Conservation (phyloP, 2,797 vertebrate species). For the Mus minutoides region DNA sequence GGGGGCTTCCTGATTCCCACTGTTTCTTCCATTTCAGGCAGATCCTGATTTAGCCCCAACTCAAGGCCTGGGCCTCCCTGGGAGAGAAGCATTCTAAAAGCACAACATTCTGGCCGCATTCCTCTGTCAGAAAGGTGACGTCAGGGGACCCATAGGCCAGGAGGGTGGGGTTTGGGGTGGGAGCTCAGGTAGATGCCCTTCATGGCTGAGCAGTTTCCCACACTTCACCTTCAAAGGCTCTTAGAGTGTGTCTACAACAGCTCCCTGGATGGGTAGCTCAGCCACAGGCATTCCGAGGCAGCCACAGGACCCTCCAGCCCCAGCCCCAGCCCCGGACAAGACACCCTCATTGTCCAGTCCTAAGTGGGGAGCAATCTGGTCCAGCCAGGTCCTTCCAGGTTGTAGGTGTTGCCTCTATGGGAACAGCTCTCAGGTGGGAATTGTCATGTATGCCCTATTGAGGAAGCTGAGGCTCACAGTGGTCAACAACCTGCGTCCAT, state of each 20-base stretch:
- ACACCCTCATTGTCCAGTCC: not conserved
- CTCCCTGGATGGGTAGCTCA: not conserved
- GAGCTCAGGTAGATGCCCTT: not conserved
- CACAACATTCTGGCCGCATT: not conserved
- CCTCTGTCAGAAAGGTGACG: not conserved
- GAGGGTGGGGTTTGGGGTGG: not conserved
- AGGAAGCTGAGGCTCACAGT: not conserved
- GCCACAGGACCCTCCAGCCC: not conserved
- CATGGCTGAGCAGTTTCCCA: not conserved
- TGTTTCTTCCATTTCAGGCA: not conserved
- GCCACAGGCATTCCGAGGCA: not conserved
- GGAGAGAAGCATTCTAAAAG: not conserved
- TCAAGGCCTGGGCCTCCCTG: not conserved
- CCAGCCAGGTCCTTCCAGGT: not conserved
- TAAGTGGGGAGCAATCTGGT: not conserved
- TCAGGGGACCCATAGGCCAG: not conserved
- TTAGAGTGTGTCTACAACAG: not conserved
- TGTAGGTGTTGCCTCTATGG: rapidly evolving
- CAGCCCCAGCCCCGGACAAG: not conserved
- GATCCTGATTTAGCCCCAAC: not conserved
- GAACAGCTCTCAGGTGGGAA: not conserved
- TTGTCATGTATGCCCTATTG: rapidly evolving
- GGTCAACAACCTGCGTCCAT: not conserved
- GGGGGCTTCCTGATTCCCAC: rapidly evolving
- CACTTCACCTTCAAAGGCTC: slow-evolving; percentile 6